Evolutionary conservation across 1,140 invertebrate genomes (phyloP), one percentile per base, ranked within the genome.

Genomic region (Eufriesea mexicana): DNA sequence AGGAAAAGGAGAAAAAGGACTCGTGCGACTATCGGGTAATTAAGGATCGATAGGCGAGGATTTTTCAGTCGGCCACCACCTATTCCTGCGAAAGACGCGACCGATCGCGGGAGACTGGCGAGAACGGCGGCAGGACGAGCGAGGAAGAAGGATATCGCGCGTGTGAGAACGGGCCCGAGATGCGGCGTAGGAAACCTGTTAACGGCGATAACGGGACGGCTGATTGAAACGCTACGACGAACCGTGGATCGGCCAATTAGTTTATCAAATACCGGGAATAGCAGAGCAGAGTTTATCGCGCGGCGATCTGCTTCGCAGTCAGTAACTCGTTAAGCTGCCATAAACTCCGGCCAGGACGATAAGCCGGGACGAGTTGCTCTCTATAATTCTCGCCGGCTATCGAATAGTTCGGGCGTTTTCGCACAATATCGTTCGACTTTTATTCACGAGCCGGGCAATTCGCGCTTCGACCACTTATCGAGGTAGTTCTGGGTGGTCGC

Each of bases 261-360:
- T 79, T 89, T 89, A 89, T 89, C 79, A 83, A 89, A 87, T 87
- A 76, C 84, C 72, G 62, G 54, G 87, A 83, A 85, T 85, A 87
- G 84, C 86, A 35, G 71, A 72, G 79, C 61, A 80, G 67, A 83
- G 79, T 85, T 89, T 87, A 87, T 85, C 76, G 64, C 35, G 2
- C 18, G 51, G 55, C 20, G 75, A 88, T 87, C 86, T 77, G n/a
- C 62, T 55, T 85, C 62, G 25, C 62, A 64, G 62, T 76, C 78
- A 8, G 64, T 85, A 82, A 89, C 73, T 87, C 79, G 84, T 87
- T 87, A 80, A 83, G 51, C 73, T 57, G 87, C 76, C 86, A 73
- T 87, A 87, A 88, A 82, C 61, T 45, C 28, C 42, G 67, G 8
- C 42, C 67, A 7, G 14, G 18, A 57, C 76, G 85, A 88, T 88